A percentile compares a stretch with the other conserved stretches of the same genome.
Conservation (phyloP, 1,140 invertebrate genomes). For the Carposina sasakii region DNA sequence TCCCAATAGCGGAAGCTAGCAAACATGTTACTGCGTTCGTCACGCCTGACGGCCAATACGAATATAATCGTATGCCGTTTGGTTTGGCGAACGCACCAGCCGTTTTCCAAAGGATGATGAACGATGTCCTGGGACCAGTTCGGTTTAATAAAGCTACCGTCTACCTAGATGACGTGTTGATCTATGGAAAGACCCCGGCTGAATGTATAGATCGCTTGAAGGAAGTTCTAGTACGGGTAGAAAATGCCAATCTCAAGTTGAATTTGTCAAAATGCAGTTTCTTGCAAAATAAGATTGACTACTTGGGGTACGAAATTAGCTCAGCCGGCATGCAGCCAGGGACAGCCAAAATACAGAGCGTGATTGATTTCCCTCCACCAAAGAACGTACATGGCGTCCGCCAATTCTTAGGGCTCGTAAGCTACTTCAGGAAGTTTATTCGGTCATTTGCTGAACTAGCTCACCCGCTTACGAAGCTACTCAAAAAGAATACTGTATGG, state of each 20-base stretch:
- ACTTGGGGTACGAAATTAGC: constrained; percentile 7
- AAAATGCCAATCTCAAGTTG: constrained; percentile 13
- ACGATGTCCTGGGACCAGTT: background rate
- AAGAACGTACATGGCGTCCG: constrained; percentile 16
- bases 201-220: constrained; percentile 8
- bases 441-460: constrained; percentile 22
- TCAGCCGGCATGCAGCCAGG: background rate
- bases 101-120: constrained; percentile 28
- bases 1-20: background rate
- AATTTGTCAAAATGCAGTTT: constrained; percentile 15
- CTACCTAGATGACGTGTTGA: constrained; percentile 24
- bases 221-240: constrained; percentile 3
- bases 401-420: constrained; percentile 10
- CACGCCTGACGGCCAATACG: constrained; percentile 33
- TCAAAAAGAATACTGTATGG: constrained; percentile 28
- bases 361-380: constrained; percentile 19
- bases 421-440: constrained; percentile 31
- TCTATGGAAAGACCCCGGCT: constrained; percentile 15
- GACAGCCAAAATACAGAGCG: background rate
- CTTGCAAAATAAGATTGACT: constrained; percentile 17
- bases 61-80: constrained; percentile 30
- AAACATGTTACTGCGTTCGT: constrained; percentile 1
- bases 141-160: constrained; percentile 3
- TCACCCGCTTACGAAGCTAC: constrained; percentile 27
- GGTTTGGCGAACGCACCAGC: constrained; percentile 30